Percentiles rank a stretch among this genome's conserved stretches.
These are phyloP conservation scores for Beroe ovata DNA, from an alignment of 37 sponge, comb jelly and placozoan species.

Conservation along the genomic window DNA sequence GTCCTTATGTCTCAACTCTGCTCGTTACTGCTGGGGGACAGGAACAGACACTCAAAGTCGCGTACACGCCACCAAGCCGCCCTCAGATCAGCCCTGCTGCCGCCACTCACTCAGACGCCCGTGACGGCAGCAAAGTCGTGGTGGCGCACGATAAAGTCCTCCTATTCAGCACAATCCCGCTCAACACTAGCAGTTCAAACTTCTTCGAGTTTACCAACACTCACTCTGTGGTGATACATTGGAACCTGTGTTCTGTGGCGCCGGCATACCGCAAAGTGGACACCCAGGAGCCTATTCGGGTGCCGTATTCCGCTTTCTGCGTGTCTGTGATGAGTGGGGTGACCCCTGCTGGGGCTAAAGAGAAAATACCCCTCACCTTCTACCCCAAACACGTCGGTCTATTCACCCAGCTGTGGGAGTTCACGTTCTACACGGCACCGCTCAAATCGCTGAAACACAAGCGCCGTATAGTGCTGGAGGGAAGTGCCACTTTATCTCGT, in stretches of 20 bases:
- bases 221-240: background rate
- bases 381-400: conserved; percentile 28
- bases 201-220: conserved; percentile 62
- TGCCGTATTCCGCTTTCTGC: conserved; percentile 4
- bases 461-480: conserved; percentile 5
- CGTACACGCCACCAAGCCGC: conserved; percentile 5
- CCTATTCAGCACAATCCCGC: background rate
- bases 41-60: background rate
- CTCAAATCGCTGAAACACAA: conserved; percentile 1
- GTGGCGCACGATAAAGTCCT: background rate
- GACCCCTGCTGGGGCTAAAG: background rate
- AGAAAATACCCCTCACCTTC: conserved; percentile 40
- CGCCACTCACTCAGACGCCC: background rate
- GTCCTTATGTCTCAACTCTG: background rate
- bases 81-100: background rate
- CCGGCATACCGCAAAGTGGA: conserved; percentile 52
- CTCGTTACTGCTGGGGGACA: background rate
- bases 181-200: background rate
- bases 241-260: conserved; percentile 22
- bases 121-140: background rate
- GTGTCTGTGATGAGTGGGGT: conserved; percentile 29
- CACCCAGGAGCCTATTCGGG: background rate
- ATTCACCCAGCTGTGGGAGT: conserved; percentile 23
- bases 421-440: background rate
- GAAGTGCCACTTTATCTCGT: conserved; percentile 9